Evolutionary conservation across 92 coral and sea anemone genomes (phyloP).

Genomic region (Anthopleura xanthogrammica): DNA sequence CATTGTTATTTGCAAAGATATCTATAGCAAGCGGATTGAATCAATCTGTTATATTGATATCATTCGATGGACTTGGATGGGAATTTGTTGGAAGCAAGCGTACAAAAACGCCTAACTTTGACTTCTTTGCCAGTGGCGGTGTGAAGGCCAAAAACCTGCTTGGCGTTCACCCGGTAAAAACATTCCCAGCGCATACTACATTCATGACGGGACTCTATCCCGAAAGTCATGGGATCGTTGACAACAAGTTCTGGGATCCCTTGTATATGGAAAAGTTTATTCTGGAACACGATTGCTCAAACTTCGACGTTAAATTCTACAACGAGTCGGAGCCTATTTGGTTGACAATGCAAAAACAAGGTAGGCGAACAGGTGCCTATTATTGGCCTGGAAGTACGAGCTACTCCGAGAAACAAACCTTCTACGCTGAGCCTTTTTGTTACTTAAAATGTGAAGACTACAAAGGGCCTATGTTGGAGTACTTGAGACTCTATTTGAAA

Average conservation of each 20-base stretch:
- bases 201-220: constrained; percentile 85
- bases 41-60: constrained; percentile 57
- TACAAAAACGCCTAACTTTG: constrained; percentile 66
- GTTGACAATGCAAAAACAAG: constrained; percentile 79
- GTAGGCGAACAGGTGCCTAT: constrained; percentile 75
- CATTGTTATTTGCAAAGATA: not conserved
- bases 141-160: constrained; percentile 65
- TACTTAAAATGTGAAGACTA: constrained; percentile 47
- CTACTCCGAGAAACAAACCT: constrained; percentile 61
- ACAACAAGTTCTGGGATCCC: constrained; percentile 86
- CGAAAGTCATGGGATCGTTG: constrained; percentile 85
- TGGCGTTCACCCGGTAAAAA: constrained; percentile 75
- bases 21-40: constrained; percentile 7
- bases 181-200: constrained; percentile 80
- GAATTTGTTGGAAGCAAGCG: constrained; percentile 51
- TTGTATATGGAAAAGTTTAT: constrained; percentile 60
- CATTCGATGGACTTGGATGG: constrained; percentile 92
- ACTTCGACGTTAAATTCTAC: constrained; percentile 87
- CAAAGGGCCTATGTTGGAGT: constrained; percentile 32
- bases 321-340: constrained; percentile 83
- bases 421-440: constrained; percentile 48
- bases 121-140: constrained; percentile 66
- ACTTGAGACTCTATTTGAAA: constrained; percentile 27
- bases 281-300: constrained; percentile 67
- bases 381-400: constrained; percentile 91